Evolutionary conservation across 2,797 vertebrate species (phyloP).

Genomic region (Lepidocolaptes lacrymiger): DNA sequence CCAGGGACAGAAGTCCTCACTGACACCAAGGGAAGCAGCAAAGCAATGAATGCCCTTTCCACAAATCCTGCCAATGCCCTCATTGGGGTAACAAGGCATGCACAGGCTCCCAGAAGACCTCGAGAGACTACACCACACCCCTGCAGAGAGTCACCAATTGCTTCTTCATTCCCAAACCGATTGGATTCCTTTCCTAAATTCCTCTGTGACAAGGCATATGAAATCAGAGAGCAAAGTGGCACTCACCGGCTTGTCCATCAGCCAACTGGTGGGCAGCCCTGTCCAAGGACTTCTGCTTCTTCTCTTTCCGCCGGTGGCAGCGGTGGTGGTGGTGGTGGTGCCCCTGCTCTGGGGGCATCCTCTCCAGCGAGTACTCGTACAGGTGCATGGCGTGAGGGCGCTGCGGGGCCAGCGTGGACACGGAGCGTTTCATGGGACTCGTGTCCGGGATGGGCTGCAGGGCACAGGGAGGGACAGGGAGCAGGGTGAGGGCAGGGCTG

Average conservation of each 20-base stretch:
- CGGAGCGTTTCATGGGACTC: conserved; percentile 92
- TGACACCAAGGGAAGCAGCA: neutral
- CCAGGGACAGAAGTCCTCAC: neutral
- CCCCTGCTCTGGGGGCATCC: conserved; percentile 79
- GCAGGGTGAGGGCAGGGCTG: neutral
- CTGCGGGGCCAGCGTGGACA: conserved; percentile 86
- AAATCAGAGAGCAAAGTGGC: neutral
- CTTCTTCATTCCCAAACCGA: neutral
- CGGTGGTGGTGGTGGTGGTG: conserved; percentile 91
- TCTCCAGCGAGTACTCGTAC: conserved; percentile 82
- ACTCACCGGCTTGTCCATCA: conserved; percentile 79
- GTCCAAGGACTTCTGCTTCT: conserved; percentile 90
- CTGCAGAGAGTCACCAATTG: neutral
- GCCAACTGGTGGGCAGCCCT: conserved; percentile 79
- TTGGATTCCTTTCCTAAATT: neutral
- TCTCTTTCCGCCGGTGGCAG: conserved; percentile 88
- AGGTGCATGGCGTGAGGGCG: conserved; percentile 82
- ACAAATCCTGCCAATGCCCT: neutral
- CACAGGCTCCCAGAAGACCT: neutral
- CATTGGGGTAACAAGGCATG: rapidly evolving
- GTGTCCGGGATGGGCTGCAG: conserved; percentile 85
- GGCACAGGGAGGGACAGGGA: neutral
- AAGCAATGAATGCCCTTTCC: neutral
- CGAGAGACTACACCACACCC: neutral
- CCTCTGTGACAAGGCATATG: neutral